Evolutionary conservation across 2,888 invertebrate genomes (phyloP).

Genomic region (Ochlodes sylvanus): DNA sequence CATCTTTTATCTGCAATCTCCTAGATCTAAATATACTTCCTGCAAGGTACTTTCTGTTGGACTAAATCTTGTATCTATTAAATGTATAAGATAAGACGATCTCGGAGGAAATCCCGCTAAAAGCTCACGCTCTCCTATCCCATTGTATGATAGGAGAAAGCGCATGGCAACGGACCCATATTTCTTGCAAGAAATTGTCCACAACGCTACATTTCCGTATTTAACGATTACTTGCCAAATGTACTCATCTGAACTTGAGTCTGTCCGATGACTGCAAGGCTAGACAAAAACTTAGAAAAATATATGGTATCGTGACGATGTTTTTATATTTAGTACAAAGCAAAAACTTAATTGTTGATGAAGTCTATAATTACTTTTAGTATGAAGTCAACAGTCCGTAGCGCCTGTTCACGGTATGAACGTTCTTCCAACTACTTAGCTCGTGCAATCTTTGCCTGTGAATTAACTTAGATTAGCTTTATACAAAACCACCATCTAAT

Average conservation of each 20-base stretch:
- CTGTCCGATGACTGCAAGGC: conserved; percentile 15
- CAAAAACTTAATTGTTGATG: conserved; percentile 30
- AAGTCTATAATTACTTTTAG: conserved; percentile 22
- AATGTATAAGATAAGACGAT: conserved; percentile 19
- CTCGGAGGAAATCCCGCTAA: conserved; percentile 18
- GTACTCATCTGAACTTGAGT: conserved; percentile 32
- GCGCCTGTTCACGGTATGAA: conserved; percentile 9
- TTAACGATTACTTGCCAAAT: conserved; percentile 12
- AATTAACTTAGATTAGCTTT: neutral
- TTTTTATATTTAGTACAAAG: conserved; percentile 23
- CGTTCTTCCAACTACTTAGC: neutral
- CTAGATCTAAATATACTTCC: neutral
- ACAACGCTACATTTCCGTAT: conserved; percentile 16
- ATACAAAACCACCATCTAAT: neutral
- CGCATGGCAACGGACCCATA: conserved; percentile 29
- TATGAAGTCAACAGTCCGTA: conserved; percentile 19
- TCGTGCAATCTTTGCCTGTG: neutral
- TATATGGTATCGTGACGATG: conserved; percentile 6
- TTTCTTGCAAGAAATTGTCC: conserved; percentile 31
- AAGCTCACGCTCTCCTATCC: conserved; percentile 26
- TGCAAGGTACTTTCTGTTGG: neutral
- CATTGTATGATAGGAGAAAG: conserved; percentile 29
- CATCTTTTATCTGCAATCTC: neutral
- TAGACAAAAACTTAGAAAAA: conserved; percentile 26
- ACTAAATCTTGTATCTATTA: conserved; percentile 6